Conservation (phyloP, 1,140 invertebrate species). For the Drosophila yakuba region DNA sequence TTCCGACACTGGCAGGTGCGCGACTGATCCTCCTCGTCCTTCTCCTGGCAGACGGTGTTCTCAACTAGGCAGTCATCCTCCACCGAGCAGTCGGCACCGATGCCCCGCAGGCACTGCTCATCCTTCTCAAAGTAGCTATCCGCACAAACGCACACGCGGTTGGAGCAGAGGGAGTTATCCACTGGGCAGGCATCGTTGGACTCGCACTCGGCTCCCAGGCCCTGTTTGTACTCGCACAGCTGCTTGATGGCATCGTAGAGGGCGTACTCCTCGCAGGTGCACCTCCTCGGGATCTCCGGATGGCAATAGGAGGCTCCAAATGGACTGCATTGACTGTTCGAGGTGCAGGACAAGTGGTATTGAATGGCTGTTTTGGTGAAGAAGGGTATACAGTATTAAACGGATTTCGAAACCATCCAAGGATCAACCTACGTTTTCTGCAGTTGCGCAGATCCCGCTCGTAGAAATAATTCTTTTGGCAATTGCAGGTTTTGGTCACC, state of each 20-base stretch:
- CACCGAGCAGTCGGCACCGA: slow-evolving; percentile 83
- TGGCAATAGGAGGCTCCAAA: slow-evolving; percentile 78
- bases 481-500: slow-evolving; percentile 76
- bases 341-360: slow-evolving; percentile 79
- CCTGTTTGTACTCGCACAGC: slow-evolving; percentile 73
- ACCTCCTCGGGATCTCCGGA: slow-evolving; percentile 69
- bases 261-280: slow-evolving; percentile 80
- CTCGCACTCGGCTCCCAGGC: slow-evolving; percentile 75
- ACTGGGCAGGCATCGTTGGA: slow-evolving; percentile 73
- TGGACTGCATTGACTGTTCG: slow-evolving; percentile 83
- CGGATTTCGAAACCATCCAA: not conserved
- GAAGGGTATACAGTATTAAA: not conserved
- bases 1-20: slow-evolving; percentile 84
- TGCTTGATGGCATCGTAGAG: slow-evolving; percentile 77
- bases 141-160: slow-evolving; percentile 83
- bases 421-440: slow-evolving; percentile 71
- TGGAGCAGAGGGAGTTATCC: slow-evolving; percentile 83
- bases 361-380: slow-evolving; percentile 65
- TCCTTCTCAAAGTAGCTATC: slow-evolving; percentile 81
- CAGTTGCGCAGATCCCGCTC: slow-evolving; percentile 74
- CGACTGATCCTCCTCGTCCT: slow-evolving; percentile 43
- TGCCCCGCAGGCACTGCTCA: slow-evolving; percentile 79
- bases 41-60: slow-evolving; percentile 78
- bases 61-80: slow-evolving; percentile 84
- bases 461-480: slow-evolving; percentile 84